A percentile compares a stretch with the other conserved stretches of the same genome.
Conservation (phyloP, 2,888 invertebrate species). For the Ormia ochracea region DNA sequence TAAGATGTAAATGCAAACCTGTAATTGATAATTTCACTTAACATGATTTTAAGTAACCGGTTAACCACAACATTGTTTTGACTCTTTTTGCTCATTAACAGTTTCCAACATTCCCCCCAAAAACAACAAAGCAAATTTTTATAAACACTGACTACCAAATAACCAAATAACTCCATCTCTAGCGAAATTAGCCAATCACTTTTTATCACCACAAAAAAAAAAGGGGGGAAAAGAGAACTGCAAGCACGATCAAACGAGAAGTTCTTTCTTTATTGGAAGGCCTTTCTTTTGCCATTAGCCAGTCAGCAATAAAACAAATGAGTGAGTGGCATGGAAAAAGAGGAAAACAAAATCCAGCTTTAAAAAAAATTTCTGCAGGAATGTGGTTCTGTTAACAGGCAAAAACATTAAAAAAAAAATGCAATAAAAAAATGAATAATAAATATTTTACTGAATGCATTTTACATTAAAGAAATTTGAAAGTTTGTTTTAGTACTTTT, state of each 20-base stretch:
- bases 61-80: no score
- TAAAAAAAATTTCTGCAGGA: conserved; percentile 29
- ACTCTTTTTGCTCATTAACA: no score
- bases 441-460: not conserved
- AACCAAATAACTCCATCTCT: not conserved
- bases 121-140: no score
- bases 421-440: conserved; percentile 7
- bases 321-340: conserved; percentile 37
- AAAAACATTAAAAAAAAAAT: conserved; percentile 29
- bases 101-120: no score
- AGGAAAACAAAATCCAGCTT: conserved; percentile 30
- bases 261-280: conserved; percentile 5
- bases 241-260: conserved; percentile 8
- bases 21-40: no score
- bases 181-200: not conserved
- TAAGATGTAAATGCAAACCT: no score
- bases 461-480: conserved; percentile 30
- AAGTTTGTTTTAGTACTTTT: conserved; percentile 22
- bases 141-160: no score
- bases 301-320: conserved; percentile 10
- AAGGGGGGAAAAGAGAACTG: not conserved
- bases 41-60: no score
- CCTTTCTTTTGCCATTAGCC: conserved; percentile 41
- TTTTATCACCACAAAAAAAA: not conserved
- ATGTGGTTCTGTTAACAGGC: conserved; percentile 51